Percentiles rank a stretch among this genome's conserved stretches.
Conservation (phyloP, 2,113 vertebrate species). For the Camelus bactrianus region DNA sequence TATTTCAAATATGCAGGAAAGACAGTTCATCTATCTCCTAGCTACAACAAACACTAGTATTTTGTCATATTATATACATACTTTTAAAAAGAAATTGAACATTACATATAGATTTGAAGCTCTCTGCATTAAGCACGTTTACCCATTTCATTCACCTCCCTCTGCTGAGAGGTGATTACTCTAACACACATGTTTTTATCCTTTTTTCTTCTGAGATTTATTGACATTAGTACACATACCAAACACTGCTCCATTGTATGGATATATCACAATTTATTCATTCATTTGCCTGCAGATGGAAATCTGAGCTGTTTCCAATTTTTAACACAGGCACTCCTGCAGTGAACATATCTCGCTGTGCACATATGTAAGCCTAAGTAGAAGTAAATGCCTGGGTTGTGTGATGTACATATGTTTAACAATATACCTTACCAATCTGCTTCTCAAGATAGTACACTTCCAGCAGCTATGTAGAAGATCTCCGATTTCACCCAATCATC, state of each 20-base stretch:
- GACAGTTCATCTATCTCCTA: neutral
- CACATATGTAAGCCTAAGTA: neutral
- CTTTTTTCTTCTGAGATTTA: conserved; percentile 34
- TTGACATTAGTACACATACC: neutral
- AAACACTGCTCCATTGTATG: neutral
- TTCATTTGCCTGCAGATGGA: neutral
- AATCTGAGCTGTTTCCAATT: neutral
- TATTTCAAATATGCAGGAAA: conserved; percentile 26
- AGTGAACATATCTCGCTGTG: neutral
- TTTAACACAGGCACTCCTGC: neutral
- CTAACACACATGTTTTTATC: neutral
- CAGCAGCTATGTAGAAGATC: neutral
- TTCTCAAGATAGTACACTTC: neutral
- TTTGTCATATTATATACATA: neutral
- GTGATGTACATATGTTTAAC: neutral
- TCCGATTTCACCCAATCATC: neutral
- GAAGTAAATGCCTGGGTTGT: neutral
- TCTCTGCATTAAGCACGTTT: neutral
- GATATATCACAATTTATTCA: neutral
- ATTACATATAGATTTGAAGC: neutral
- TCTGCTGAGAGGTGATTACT: neutral
- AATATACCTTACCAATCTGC: neutral
- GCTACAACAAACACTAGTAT: conserved; percentile 30
- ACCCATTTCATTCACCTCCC: neutral
- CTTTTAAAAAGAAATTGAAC: neutral